phyloP scores from a whole-genome alignment of 2,888 invertebrate species.

The Drosophila robusta region DNA sequence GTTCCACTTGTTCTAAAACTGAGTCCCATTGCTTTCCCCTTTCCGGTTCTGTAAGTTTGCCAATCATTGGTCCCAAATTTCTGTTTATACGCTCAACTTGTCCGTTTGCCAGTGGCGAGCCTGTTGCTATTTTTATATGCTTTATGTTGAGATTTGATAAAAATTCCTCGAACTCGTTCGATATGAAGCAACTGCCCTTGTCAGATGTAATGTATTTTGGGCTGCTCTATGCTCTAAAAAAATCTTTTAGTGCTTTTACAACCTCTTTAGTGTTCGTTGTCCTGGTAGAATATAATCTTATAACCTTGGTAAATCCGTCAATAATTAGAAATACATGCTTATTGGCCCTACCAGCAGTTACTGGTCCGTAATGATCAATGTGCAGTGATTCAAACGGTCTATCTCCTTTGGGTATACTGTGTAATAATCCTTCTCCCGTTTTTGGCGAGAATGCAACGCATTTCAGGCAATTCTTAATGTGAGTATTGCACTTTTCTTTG shows the following conservation, averaged over 20 bases:
- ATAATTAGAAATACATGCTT: background rate
- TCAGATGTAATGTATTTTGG: no score
- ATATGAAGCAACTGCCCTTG: no score
- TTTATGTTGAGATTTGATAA: no score
- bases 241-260: no score
- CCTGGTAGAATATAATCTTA: background rate
- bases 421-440: background rate
- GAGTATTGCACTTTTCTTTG: background rate
- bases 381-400: background rate
- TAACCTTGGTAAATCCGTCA: background rate
- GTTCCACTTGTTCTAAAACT: background rate
- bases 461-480: slow-evolving; percentile 4
- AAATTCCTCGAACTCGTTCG: no score
- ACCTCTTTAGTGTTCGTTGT: background rate
- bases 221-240: no score
- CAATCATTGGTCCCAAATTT: background rate
- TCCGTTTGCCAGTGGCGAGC: no score
- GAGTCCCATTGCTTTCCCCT: background rate
- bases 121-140: no score
- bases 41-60: background rate
- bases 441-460: background rate
- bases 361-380: background rate
- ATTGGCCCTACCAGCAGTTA: background rate
- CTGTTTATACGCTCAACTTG: no score
- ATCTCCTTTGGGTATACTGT: background rate